phyloP scores from a whole-genome alignment of 92 coral and sea anemone genomes.

The Bergia puertoricense region DNA sequence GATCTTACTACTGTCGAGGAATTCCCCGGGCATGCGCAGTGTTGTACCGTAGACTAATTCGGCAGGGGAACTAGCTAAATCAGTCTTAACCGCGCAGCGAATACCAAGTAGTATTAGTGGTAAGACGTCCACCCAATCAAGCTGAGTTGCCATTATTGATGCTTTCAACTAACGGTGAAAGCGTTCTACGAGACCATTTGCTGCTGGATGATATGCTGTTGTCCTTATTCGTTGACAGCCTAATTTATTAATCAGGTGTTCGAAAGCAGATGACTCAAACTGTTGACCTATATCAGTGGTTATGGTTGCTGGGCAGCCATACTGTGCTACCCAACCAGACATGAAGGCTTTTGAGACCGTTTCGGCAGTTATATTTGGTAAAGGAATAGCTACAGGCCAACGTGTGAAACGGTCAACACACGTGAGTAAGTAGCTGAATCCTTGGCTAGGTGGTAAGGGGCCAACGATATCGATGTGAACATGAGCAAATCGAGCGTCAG shows the following conservation, averaged over 20 bases:
- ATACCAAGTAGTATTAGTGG: slow-evolving; percentile 43
- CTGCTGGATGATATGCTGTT: no score
- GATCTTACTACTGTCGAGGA: slow-evolving; percentile 19
- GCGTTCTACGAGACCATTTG: no score
- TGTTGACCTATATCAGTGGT: no score
- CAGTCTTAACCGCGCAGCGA: slow-evolving; percentile 33
- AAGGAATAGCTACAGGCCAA: slow-evolving; percentile 57
- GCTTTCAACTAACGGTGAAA: slow-evolving; percentile 46
- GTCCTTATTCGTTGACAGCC: no score
- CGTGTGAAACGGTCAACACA: no score
- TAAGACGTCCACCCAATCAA: slow-evolving; percentile 49
- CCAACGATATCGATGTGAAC: no score
- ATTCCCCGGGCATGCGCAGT: slow-evolving; percentile 59
- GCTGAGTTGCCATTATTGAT: slow-evolving; percentile 47
- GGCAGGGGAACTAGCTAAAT: slow-evolving; percentile 29
- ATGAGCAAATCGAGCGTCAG: slow-evolving; percentile 14
- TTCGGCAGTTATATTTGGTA: slow-evolving; percentile 50
- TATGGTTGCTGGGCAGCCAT: slow-evolving; percentile 37
- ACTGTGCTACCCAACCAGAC: slow-evolving; percentile 44
- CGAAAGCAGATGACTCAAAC: no score
- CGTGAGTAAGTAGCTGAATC: slow-evolving; percentile 52
- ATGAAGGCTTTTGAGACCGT: slow-evolving; percentile 46
- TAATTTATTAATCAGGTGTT: no score
- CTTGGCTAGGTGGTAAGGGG: slow-evolving; percentile 27
- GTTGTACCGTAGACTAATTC: no score